Evolutionary conservation across 2,113 vertebrate species (phyloP), one percentile per base, ranked within the genome.

Genomic region (Chionodraco myersi): DNA sequence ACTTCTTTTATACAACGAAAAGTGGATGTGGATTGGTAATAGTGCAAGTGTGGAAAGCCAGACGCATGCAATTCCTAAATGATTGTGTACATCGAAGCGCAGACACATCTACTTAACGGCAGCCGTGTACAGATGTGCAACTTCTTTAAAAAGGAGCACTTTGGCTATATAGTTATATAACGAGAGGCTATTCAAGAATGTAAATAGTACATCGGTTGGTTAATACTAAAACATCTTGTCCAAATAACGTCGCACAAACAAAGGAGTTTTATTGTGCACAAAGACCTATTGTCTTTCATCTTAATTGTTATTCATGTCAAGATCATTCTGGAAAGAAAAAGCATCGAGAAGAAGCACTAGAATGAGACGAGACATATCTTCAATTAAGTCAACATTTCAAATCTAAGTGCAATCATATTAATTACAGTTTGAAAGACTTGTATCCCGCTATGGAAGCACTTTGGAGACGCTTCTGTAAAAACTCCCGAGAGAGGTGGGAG

Each of bases 401-500:
- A 41, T 30, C 30, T 30, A 4, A 68, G 10, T 26, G 10, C 53
- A 11, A 68, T 44, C 6, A 9, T 36, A 62, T 30, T 60, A 45
- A 58, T 73, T 41, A 36, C 60, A 30, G 21, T 67, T 69, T 71
- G 30, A 53, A 2, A 68, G 21, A 11, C 44, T 48, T 23, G 23
- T 2, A 36, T 58, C 61, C 8, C 0, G 1, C 36, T 58, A 23
- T 67, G 48, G 48, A 72, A 66, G 2, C 54, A 53, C 66, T 66
- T 66, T 30, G 53, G 10, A 61, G 48, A 34, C 34, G 34, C n/a
- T 58, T 30, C 52, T 64, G 41, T 47, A 41, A 71, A 68, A 48
- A 64, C 34, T 67, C 74, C 79, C 5, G 4, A 64, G 61, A 64
- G 59, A 44, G 13, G 48, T 51, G 49, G 45, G 45, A 76, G 45